Conservation (phyloP, 2,888 invertebrate genomes). For the Oithona nana region DNA sequence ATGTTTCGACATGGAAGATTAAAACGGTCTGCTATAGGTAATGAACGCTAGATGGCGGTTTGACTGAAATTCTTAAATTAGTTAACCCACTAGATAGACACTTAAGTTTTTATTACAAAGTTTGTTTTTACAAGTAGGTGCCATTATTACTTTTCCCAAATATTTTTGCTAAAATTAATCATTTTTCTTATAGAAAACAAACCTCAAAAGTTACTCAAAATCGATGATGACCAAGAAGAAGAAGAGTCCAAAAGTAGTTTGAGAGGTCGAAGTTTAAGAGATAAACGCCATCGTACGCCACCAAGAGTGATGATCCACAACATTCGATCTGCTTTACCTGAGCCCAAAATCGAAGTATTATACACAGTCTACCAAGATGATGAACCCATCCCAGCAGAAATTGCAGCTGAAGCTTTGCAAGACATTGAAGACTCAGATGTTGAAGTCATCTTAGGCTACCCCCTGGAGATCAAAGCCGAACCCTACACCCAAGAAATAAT, state of each 20-base stretch:
- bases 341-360: constrained; percentile 4
- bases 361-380: constrained; percentile 13
- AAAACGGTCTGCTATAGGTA: too few relatives aligned
- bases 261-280: not conserved
- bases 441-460: not conserved
- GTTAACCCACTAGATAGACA: not conserved
- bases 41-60: too few relatives aligned
- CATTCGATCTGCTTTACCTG: constrained; percentile 6
- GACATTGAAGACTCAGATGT: not conserved
- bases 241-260: not conserved
- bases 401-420: not conserved
- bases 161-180: too few relatives aligned
- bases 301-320: constrained; percentile 6
- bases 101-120: too few relatives aligned
- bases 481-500: not conserved
- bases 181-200: too few relatives aligned
- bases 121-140: too few relatives aligned
- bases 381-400: not conserved
- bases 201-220: too few relatives aligned
- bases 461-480: constrained; percentile 6
- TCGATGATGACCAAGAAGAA: too few relatives aligned
- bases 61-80: too few relatives aligned
- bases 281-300: not conserved
- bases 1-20: not conserved
- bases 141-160: too few relatives aligned